Conservation (phyloP, 1,140 invertebrate species). For the Idris sp. region DNA sequence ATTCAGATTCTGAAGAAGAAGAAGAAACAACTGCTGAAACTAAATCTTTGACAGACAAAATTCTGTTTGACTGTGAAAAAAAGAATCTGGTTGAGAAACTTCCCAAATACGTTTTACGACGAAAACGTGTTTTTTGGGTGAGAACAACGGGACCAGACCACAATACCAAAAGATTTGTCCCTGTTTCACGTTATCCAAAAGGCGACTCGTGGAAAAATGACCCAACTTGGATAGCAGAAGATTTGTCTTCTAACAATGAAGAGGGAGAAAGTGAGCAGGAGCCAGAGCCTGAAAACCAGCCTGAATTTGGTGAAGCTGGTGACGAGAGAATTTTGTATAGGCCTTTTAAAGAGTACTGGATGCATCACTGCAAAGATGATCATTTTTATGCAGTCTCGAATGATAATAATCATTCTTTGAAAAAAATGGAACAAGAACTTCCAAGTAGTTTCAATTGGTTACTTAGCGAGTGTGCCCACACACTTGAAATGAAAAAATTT, state of each 20-base stretch:
- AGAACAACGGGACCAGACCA: background rate
- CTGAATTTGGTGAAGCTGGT: too few relatives aligned
- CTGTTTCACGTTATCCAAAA: too few relatives aligned
- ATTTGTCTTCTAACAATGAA: too few relatives aligned
- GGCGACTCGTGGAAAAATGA: too few relatives aligned
- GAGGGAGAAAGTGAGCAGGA: background rate
- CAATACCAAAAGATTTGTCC: background rate
- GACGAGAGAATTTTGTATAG: slow-evolving; percentile 58
- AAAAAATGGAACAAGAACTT: slow-evolving; percentile 72
- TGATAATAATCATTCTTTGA: slow-evolving; percentile 27
- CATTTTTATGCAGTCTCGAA: background rate
- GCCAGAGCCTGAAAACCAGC: background rate
- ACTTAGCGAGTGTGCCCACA: slow-evolving; percentile 76
- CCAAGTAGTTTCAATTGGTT: slow-evolving; percentile 79
- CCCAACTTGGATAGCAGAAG: too few relatives aligned
- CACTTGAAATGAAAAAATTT: slow-evolving; percentile 72
- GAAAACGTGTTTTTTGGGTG: background rate
- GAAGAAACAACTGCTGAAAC: background rate
- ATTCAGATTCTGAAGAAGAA: slow-evolving; percentile 27
- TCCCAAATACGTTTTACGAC: slow-evolving; percentile 2
- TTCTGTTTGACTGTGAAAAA: slow-evolving; percentile 13
- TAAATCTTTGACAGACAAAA: background rate
- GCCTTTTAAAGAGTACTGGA: slow-evolving; percentile 72
- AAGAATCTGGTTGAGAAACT: background rate
- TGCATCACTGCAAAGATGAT: slow-evolving; percentile 64